Evolutionary conservation across 2,888 invertebrate genomes (phyloP), one percentile per base, ranked within the genome.

Genomic region (Diplazon laetatorius): DNA sequence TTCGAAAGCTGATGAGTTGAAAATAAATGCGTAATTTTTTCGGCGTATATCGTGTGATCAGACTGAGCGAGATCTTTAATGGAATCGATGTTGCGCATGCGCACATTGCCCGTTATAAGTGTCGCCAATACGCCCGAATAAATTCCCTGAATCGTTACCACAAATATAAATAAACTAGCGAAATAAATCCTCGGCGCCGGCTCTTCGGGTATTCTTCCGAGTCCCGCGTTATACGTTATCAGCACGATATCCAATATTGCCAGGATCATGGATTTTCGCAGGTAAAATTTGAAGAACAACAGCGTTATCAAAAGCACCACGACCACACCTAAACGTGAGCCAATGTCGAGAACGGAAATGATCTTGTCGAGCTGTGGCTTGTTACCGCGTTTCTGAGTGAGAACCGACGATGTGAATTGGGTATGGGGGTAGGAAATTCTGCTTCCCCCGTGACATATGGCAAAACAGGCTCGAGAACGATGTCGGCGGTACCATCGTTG

Each of bases 121-220:
- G 68, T 25, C 10, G 57, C 18, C 30, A 68, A 18, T 30, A 14
- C 44, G 2, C 22, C 22, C 10, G 39, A 12, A 42, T 22, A 60
- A 6, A 59, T 37, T 12, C 42, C 60, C 10, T 42, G 20, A 1
- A 42, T 57, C 12, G 22, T 39, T 3, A 68, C 42, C 25, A 55
- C 35, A 12, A 55, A 30, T 2, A 68, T 25, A 20, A 68, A 68
- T 20, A 68, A 8, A 18, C 55, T 14, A 0, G 6, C 14, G 1
- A 68, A 25, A 44, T 44, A 57, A 25, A 55, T 57, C n/a, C 68
- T 57, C 16, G 57, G 16, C 12, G 55, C 18, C 9, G 16, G 2
- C 1, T 20, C n/a, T 1, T 9, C 8, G 0, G 68, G 68, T 3
- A 68, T 4, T 57, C 57, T 57, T 6, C 2, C 8, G 10, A 68